Evolutionary conservation across 2,888 invertebrate genomes (phyloP).

Genomic region (Labia minor): DNA sequence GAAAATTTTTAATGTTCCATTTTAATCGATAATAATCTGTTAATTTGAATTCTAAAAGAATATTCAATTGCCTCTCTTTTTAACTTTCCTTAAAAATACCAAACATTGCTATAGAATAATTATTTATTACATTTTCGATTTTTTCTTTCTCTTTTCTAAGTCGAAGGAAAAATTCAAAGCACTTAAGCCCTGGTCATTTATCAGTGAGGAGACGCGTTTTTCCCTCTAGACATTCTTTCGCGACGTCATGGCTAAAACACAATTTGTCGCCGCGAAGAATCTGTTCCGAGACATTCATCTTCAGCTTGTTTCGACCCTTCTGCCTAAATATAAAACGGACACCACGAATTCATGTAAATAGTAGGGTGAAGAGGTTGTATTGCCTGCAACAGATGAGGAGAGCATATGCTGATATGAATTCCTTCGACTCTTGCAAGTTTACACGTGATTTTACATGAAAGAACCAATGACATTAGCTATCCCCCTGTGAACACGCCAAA

Average conservation of each 20-base stretch:
- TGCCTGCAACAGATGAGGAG: not conserved
- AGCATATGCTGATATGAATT: not conserved
- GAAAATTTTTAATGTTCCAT: no score
- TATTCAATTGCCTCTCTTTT: no score
- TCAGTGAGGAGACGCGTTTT: not conserved
- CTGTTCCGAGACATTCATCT: slow-evolving; percentile 7
- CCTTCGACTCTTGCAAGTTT: not conserved
- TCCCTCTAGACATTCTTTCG: not conserved
- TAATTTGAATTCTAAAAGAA: no score
- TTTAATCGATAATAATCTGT: no score
- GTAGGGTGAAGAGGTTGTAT: no score
- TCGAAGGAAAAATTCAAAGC: not conserved
- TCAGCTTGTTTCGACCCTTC: not conserved
- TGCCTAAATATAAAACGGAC: not conserved
- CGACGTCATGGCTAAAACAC: slow-evolving; percentile 1
- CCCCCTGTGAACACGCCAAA: not conserved
- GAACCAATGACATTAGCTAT: not conserved
- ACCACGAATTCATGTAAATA: not conserved
- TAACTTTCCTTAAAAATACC: no score
- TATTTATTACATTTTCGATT: no score
- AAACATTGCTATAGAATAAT: no score
- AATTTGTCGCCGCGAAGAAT: slow-evolving; percentile 6
- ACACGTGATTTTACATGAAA: not conserved
- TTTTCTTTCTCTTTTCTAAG: no score
- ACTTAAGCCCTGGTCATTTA: not conserved